These are phyloP conservation scores for Anas acuta DNA, from an alignment of 2,797 vertebrate genomes.

Conservation along the genomic window DNA sequence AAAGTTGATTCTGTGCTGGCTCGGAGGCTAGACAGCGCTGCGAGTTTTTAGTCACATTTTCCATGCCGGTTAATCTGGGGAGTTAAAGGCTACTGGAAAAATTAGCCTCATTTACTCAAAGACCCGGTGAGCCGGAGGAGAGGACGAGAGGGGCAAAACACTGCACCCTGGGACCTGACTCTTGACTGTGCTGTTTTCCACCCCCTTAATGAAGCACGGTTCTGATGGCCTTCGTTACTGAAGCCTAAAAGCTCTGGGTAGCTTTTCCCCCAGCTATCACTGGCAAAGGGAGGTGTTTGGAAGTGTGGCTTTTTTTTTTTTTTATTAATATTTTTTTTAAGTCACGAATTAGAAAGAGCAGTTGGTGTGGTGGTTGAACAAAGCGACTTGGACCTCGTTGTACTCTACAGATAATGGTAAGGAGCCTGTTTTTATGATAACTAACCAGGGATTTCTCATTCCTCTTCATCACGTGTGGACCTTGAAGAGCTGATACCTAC, in stretches of 20 bases:
- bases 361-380: slow-evolving; percentile 53
- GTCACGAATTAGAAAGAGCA: slow-evolving; percentile 24
- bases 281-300: background rate
- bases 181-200: background rate
- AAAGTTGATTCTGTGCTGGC: slow-evolving; percentile 77
- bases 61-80: slow-evolving; percentile 72
- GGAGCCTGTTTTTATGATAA: slow-evolving; percentile 19
- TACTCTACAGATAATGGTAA: slow-evolving; percentile 73
- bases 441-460: background rate
- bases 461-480: background rate
- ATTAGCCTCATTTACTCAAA: slow-evolving; percentile 71
- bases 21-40: slow-evolving; percentile 74
- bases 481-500: background rate
- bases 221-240: slow-evolving; percentile 36
- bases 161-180: slow-evolving; percentile 6
- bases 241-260: slow-evolving; percentile 18
- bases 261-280: slow-evolving; percentile 29
- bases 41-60: slow-evolving; percentile 78
- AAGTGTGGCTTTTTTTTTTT: too few species aligned
- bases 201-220: slow-evolving; percentile 11
- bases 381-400: slow-evolving; percentile 37
- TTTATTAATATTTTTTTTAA: background rate
- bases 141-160: slow-evolving; percentile 35
- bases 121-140: slow-evolving; percentile 23
- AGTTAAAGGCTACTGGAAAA: slow-evolving; percentile 81